Evolutionary conservation across 2,113 vertebrate species (phyloP).

Genomic region (Amazona vittata): DNA sequence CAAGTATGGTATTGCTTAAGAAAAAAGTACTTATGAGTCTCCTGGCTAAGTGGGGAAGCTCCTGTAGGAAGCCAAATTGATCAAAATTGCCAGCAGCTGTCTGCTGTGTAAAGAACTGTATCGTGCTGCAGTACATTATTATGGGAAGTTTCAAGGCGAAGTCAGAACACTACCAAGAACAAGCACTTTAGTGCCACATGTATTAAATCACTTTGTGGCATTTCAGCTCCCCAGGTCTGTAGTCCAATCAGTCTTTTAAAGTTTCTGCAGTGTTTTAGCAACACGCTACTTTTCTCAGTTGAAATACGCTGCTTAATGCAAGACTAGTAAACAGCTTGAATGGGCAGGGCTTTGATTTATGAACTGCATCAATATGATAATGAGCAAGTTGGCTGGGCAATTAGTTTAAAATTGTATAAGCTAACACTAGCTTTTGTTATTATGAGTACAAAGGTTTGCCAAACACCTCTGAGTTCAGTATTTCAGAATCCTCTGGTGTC

Average conservation of each 20-base stretch:
- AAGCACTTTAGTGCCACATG: background rate
- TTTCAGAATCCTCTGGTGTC: constrained; percentile 34
- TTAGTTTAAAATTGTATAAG: constrained; percentile 57
- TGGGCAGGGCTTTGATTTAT: constrained; percentile 61
- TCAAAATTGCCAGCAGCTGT: background rate
- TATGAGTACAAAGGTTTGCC: constrained; percentile 54
- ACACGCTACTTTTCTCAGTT: background rate
- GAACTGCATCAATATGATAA: constrained; percentile 63
- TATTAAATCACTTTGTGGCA: background rate
- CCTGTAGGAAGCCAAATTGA: background rate
- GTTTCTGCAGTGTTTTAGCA: constrained; percentile 37
- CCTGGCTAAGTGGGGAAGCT: background rate
- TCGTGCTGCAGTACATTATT: background rate
- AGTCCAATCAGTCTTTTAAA: background rate
- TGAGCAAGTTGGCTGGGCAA: constrained; percentile 42
- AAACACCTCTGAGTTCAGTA: constrained; percentile 31
- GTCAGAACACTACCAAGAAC: constrained; percentile 14
- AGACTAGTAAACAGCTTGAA: constrained; percentile 22
- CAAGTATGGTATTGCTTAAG: background rate
- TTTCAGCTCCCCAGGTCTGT: background rate
- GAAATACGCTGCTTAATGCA: background rate
- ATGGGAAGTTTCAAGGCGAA: background rate
- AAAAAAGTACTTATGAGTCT: background rate
- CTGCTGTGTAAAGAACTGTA: background rate
- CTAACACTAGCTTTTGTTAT: constrained; percentile 35